Conservation (phyloP, 2,888 invertebrate genomes). For the Drosophila nigricruria region DNA sequence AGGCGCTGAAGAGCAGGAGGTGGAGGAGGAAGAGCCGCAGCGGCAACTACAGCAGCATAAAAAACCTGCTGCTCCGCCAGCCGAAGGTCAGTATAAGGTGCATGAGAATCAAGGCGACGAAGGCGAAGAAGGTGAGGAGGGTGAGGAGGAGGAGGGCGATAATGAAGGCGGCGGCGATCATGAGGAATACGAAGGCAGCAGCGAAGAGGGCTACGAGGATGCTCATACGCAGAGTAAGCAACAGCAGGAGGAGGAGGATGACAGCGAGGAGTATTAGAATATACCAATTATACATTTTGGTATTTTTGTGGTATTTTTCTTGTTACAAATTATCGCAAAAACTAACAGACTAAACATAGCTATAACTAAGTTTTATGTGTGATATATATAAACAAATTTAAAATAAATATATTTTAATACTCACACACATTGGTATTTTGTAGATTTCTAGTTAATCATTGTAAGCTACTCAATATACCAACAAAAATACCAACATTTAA, state of each 20-base stretch:
- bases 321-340: background rate
- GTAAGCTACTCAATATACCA: background rate
- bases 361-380: background rate
- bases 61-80: background rate
- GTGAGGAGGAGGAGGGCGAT: conserved; percentile 24
- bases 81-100: conserved; percentile 50
- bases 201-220: conserved; percentile 74
- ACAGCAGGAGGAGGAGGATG: conserved; percentile 45
- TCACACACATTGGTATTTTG: background rate
- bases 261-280: conserved; percentile 60
- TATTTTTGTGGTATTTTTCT: conserved; percentile 5
- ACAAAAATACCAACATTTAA: background rate
- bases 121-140: conserved; percentile 14
- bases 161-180: conserved; percentile 58
- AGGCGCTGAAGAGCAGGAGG: conserved; percentile 4
- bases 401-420: background rate
- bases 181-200: conserved; percentile 66
- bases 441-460: background rate
- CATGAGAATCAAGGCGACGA: conserved; percentile 57
- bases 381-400: background rate
- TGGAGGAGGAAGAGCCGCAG: conserved; percentile 9
- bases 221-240: conserved; percentile 58
- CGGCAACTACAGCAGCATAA: conserved; percentile 2
- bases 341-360: background rate
- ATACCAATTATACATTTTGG: background rate